Base-by-base conservation (phyloP, 92 coral and sea anemone species). In the Palythoa heliodiscus region DNA sequence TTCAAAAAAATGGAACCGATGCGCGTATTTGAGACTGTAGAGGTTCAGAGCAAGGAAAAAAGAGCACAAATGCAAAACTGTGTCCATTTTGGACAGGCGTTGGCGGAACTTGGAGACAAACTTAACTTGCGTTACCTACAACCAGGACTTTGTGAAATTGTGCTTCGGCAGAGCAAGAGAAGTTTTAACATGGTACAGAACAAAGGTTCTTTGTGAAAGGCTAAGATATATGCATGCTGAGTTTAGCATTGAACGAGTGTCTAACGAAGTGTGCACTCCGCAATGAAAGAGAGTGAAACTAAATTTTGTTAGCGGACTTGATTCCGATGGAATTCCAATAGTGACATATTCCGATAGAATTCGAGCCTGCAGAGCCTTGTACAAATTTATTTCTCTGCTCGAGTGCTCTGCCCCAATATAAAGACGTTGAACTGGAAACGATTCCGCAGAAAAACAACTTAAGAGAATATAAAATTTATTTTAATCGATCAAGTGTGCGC, bases 61-160 rank as follows among this genome's bases (percentile, higher is more conserved):
- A 78, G 3, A 23, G 12, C 52, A 37, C 37, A 61, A 38, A 78
- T 3, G 52, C 53, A 61, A 39, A 60, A 58, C 20, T 78, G 83
- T 78, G 53, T 78, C 38, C 54, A 58, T 25, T 24, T 78, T 48
- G 83, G 83, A 4, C 70, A 52, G 66, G 66, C 71, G 24, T 54
- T 78, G 55, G 83, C 83, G 19, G 83, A 71, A 2, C 53, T 78
- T 3, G 83, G 83, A 60, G 83, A 78, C 23, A 57, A 78, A 22
- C 83, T 78, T 11, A 60, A 23, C 48, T 39, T 37, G 71, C 83
- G 71, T 60, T 78, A 78, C 71, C 83, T 37, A 78, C 24, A 60
- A 2, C 57, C n/a, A 20, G 40, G 40, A 24, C 10, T 78, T 37
- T 54, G 60, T 11, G 53, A 52, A n/a, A 14, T 50, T 37, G 68